These are phyloP conservation scores for Trachelus iudaicus DNA, from an alignment of 2,888 invertebrate genomes.

Conservation along the genomic window DNA sequence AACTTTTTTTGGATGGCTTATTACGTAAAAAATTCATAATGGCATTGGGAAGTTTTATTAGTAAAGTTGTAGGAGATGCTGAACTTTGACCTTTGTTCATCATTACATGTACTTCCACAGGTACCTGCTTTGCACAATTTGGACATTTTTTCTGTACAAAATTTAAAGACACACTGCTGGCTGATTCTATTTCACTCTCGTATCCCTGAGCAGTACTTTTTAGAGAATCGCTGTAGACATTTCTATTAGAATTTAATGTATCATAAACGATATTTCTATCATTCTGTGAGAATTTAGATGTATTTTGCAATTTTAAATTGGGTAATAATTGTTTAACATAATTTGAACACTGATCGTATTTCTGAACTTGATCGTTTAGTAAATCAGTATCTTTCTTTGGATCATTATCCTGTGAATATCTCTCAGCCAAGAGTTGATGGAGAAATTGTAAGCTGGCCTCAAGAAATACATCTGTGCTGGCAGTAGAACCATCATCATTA, in stretches of 20 bases:
- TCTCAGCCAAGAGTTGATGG: neutral
- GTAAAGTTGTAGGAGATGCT: neutral
- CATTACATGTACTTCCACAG: neutral
- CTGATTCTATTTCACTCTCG: neutral
- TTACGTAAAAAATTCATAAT: neutral
- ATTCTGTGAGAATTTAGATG: neutral
- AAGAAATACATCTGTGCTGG: neutral
- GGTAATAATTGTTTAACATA: neutral
- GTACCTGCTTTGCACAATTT: neutral
- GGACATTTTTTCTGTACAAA: neutral
- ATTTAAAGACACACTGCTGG: neutral
- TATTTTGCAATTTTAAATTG: neutral
- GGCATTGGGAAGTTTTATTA: neutral
- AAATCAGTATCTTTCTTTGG: neutral
- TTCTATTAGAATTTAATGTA: neutral
- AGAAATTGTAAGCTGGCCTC: neutral
- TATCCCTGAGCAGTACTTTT: neutral
- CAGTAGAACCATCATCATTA: neutral
- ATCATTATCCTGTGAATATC: neutral
- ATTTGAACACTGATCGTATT: neutral
- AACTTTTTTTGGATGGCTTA: neutral
- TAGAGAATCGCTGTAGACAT: neutral
- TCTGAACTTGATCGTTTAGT: neutral
- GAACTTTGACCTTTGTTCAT: neutral
- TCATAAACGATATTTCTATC: neutral